A percentile compares a stretch with the other conserved stretches of the same genome.
These are phyloP conservation scores for Luscinia luscinia DNA, from an alignment of 2,797 vertebrate genomes.

Conservation along the genomic window DNA sequence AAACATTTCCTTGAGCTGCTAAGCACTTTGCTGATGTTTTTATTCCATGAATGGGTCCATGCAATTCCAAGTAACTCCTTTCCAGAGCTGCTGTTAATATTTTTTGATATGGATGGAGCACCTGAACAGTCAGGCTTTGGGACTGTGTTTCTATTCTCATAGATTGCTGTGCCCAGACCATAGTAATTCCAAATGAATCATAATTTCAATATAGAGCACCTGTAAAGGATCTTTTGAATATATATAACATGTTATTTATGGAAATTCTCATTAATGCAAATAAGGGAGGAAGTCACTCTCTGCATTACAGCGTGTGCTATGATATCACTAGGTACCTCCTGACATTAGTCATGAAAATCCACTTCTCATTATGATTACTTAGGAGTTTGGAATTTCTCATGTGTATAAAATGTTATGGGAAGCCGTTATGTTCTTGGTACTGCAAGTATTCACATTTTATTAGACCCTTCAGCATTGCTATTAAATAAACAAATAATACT, in stretches of 20 bases:
- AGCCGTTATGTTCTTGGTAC: slow-evolving; percentile 56
- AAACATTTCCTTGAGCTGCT: slow-evolving; percentile 9
- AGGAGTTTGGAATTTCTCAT: slow-evolving; percentile 57
- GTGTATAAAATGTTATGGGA: slow-evolving; percentile 65
- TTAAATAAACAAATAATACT: slow-evolving; percentile 74
- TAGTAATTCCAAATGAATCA: slow-evolving; percentile 30
- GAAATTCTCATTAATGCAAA: slow-evolving; percentile 69
- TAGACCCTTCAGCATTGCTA: slow-evolving; percentile 59
- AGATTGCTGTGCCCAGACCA: not conserved
- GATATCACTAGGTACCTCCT: slow-evolving; percentile 47
- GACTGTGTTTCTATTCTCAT: not conserved
- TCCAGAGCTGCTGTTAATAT: not conserved
- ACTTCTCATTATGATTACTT: slow-evolving; percentile 62
- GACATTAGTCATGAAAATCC: slow-evolving; percentile 59
- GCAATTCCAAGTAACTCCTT: not conserved
- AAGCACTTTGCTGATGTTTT: not conserved
- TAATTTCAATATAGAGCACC: slow-evolving; percentile 29
- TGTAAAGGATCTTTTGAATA: slow-evolving; percentile 44
- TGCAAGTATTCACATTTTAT: slow-evolving; percentile 65
- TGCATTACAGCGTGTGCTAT: not conserved
- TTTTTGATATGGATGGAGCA: not conserved
- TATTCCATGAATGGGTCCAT: not conserved
- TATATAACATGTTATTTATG: slow-evolving; percentile 55
- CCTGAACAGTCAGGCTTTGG: not conserved
- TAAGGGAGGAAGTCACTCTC: slow-evolving; percentile 39